Evolutionary conservation across 2,888 invertebrate genomes (phyloP).

Genomic region (Polyploca ridens): DNA sequence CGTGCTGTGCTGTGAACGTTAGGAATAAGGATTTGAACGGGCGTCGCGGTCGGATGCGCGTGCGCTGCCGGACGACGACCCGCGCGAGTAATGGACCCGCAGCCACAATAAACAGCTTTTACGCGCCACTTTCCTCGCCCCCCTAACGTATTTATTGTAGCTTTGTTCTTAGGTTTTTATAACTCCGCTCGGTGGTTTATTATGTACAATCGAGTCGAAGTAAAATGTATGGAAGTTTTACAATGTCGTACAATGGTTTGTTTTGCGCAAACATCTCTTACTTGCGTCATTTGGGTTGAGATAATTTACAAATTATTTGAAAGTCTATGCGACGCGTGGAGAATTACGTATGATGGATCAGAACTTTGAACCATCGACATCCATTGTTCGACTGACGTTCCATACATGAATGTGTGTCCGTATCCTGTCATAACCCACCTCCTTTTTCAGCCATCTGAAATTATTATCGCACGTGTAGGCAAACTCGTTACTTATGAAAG

Average conservation of each 20-base stretch:
- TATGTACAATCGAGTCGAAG: slow-evolving; percentile 23
- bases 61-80: slow-evolving; percentile 65
- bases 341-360: background rate
- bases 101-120: slow-evolving; percentile 41
- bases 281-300: background rate
- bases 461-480: background rate
- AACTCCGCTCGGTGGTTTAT: slow-evolving; percentile 16
- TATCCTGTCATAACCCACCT: background rate
- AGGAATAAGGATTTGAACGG: slow-evolving; percentile 61
- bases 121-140: slow-evolving; percentile 39
- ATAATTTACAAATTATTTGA: background rate
- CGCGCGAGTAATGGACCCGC: slow-evolving; percentile 37
- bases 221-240: slow-evolving; percentile 19
- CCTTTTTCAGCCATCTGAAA: background rate
- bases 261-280: background rate
- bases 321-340: background rate
- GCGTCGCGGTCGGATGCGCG: slow-evolving; percentile 64
- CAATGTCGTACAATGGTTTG: background rate
- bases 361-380: background rate
- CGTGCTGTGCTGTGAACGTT: slow-evolving; percentile 24
- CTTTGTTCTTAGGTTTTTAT: slow-evolving; percentile 29
- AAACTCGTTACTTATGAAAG: background rate
- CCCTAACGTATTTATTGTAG: slow-evolving; percentile 27
- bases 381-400: background rate
- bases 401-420: background rate